Conservation (phyloP, 2,113 vertebrate species). For the Haliaeetus leucogaster region DNA sequence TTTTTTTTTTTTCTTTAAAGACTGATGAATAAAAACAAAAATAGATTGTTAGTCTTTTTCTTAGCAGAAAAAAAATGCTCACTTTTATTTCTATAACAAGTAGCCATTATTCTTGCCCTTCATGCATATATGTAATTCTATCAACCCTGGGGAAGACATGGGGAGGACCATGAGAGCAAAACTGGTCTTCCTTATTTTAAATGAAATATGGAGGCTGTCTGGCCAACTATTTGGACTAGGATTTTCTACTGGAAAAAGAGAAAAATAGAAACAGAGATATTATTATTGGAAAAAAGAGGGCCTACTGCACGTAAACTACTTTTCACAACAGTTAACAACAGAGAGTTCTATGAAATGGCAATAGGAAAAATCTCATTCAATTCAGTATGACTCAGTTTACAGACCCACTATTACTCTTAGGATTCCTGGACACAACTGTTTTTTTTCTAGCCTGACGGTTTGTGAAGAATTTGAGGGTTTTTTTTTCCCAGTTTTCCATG, state of each 20-base stretch:
- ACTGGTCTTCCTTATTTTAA: not conserved
- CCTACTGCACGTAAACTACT: not conserved
- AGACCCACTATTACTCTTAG: not conserved
- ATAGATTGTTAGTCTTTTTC: not conserved
- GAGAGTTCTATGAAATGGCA: not conserved
- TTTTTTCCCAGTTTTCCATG: not conserved
- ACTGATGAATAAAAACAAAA: conserved; percentile 10
- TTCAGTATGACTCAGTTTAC: not conserved
- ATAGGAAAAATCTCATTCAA: not conserved
- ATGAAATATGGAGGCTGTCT: not conserved
- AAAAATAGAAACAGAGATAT: not conserved
- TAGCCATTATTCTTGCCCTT: not conserved
- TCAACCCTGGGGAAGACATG: not conserved
- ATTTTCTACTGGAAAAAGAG: not conserved
- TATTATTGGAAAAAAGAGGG: not conserved
- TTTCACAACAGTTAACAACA: not conserved
- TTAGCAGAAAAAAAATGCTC: not conserved
- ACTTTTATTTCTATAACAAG: not conserved
- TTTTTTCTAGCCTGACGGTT: not conserved
- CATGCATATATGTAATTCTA: not conserved
- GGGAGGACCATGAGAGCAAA: not conserved
- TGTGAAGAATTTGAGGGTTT: not conserved
- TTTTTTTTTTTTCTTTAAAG: conserved; percentile 1
- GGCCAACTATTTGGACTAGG: not conserved
- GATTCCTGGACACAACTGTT: not conserved